A percentile compares a stretch with the other conserved stretches of the same genome.
Evolutionary conservation across 1,140 invertebrate species (phyloP).

Genomic region (Artemia franciscana): DNA sequence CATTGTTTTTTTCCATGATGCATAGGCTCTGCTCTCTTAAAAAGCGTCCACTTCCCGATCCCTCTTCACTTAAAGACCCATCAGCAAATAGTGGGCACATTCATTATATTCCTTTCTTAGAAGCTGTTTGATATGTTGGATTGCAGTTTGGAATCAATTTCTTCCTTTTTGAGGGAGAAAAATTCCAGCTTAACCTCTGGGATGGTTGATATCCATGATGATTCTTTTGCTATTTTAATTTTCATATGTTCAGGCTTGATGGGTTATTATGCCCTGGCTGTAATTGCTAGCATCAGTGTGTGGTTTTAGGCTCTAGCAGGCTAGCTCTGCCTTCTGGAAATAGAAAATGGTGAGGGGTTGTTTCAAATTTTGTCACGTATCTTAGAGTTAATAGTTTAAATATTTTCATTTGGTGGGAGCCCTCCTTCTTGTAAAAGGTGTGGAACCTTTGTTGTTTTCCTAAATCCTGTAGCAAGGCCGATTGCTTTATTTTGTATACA

Average conservation of each 20-base stretch:
- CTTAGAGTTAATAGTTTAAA: background rate
- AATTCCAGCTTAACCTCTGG: too few species aligned
- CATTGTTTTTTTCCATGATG: background rate
- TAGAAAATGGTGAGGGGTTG: background rate
- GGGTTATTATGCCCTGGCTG: background rate
- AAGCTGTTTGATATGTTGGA: background rate
- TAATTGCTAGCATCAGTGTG: background rate
- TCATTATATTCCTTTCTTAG: background rate
- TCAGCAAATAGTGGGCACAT: background rate
- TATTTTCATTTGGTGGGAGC: background rate
- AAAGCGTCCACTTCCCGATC: background rate
- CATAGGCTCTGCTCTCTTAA: background rate
- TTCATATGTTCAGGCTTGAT: too few species aligned
- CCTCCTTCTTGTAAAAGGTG: background rate
- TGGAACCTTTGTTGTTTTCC: background rate
- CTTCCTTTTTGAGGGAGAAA: too few species aligned
- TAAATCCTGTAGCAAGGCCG: background rate
- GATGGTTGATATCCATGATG: too few species aligned
- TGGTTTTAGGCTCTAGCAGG: too few species aligned
- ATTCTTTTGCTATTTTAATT: too few species aligned
- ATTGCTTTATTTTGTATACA: background rate
- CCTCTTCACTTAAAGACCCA: background rate
- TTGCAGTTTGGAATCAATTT: background rate
- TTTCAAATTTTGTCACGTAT: background rate
- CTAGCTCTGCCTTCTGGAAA: too few species aligned